These are phyloP conservation scores for Sebastiscus tertius DNA, from an alignment of 2,797 vertebrate species.

Conservation along the genomic window DNA sequence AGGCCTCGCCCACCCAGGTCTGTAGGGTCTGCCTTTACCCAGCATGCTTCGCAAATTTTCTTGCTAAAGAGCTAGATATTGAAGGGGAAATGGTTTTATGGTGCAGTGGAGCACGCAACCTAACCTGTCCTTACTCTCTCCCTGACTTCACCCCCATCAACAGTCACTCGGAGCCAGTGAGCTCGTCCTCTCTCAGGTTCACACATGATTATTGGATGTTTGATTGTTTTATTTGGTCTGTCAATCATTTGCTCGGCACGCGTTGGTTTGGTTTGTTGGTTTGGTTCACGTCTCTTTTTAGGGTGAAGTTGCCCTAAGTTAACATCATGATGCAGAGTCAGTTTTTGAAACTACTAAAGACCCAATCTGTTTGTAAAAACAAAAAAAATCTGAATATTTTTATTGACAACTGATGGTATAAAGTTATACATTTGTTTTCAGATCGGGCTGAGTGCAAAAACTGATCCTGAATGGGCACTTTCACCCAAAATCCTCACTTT, in stretches of 20 bases:
- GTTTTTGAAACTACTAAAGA: slow-evolving; percentile 13
- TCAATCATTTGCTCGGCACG: slow-evolving; percentile 41
- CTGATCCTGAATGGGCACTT: slow-evolving; percentile 45
- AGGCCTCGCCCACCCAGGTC: slow-evolving; percentile 83
- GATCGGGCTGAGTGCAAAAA: slow-evolving; percentile 34
- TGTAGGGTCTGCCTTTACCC: slow-evolving; percentile 78
- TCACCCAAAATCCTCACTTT: slow-evolving; percentile 36
- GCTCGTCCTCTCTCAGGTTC: slow-evolving; percentile 63
- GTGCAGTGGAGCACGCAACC: slow-evolving; percentile 5
- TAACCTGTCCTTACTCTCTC: slow-evolving; percentile 73
- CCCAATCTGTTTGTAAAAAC: slow-evolving; percentile 20
- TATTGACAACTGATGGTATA: background rate
- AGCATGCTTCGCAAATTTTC: slow-evolving; percentile 59
- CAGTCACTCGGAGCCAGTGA: slow-evolving; percentile 69
- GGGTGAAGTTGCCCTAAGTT: slow-evolving; percentile 39
- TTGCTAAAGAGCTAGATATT: background rate
- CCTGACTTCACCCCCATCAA: slow-evolving; percentile 56
- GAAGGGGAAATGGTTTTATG: background rate
- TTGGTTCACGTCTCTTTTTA: slow-evolving; percentile 15
- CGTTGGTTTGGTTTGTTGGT: slow-evolving; percentile 43
- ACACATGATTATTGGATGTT: slow-evolving; percentile 36
- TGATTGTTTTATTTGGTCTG: slow-evolving; percentile 49
- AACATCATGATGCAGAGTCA: slow-evolving; percentile 5
- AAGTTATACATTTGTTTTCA: background rate
- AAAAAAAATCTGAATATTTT: background rate